Evolutionary conservation across 2,113 vertebrate genomes (phyloP), one percentile per base, ranked within the genome.

Genomic region (Motacilla tschutschensis): DNA sequence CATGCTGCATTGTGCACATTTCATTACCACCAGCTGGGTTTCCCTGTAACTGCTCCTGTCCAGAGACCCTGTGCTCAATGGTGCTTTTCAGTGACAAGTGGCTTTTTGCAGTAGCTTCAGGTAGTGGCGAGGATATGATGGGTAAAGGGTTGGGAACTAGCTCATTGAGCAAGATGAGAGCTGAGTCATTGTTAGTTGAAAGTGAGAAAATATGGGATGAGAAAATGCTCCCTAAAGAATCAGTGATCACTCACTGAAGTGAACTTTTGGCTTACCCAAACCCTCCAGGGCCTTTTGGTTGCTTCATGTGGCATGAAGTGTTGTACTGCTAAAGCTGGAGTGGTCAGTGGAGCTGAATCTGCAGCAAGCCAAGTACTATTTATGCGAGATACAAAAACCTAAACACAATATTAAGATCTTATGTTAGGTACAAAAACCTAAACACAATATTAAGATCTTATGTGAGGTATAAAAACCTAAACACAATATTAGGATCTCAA

Each of bases 281-380:
- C n/a, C 72, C 65, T 80, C 43, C 54, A 40, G 65, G 72, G 35
- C 24, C 72, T 80, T 74, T 87, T 83, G 62, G 53, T 93, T 91
- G 62, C 53, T 79, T 87, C 76, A 36, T 53, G 12, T 44, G 60
- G 54, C 83, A 17, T 62, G 21, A 84, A 63, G 41, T 57, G 59
- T 44, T 88, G 55, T n/a, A 38, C 72, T 67, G 57, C 54, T 85
- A 38, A 79, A 80, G 50, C 50, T 80, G 33, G 28, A 91, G 48
- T 5, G 73, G 59, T 73, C 66, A 53, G 63, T 50, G 51, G 13
- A 35, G 51, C 36, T 82, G 71, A 43, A 70, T 54, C 36, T 79
- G 67, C 55, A 88, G 58, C 54, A 84, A 85, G 48, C 44, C 70
- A 36, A 62, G 29, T 22, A 28, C 44, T 69, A 13, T 48, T 79